phyloP scores from a whole-genome alignment of 2,797 vertebrate genomes.

The Pogoniulus pusillus region DNA sequence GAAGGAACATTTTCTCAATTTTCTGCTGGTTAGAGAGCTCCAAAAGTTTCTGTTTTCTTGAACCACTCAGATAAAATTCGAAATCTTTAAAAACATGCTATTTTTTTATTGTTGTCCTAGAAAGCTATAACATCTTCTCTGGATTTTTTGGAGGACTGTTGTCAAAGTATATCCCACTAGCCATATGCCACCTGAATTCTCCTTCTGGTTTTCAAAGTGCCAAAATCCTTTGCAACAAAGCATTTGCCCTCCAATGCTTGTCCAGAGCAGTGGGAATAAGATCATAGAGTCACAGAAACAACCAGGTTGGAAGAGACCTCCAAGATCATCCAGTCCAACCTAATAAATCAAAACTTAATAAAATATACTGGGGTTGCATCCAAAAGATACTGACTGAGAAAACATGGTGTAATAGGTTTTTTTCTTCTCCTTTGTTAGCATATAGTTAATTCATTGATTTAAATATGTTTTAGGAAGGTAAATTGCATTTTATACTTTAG shows the following conservation, averaged over 20 bases:
- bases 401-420: background rate
- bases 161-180: background rate
- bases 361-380: background rate
- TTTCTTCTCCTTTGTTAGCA: background rate
- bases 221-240: background rate
- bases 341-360: too few relatives aligned
- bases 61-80: constrained; percentile 29
- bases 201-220: background rate
- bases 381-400: too few relatives aligned
- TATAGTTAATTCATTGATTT: background rate
- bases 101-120: constrained; percentile 30
- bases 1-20: constrained; percentile 22
- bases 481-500: background rate
- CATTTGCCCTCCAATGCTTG: background rate
- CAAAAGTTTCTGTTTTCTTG: constrained; percentile 56
- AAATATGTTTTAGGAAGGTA: background rate
- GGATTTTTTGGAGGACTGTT: background rate
- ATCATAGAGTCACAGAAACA: too few relatives aligned
- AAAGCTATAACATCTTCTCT: background rate
- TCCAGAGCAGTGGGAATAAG: background rate
- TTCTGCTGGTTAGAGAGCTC: constrained; percentile 12
- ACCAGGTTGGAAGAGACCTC: too few relatives aligned
- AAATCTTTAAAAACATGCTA: constrained; percentile 25
- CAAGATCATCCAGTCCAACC: too few relatives aligned
- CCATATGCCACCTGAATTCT: background rate